Conservation (phyloP, 2,888 invertebrate genomes). For the Drosophila parthenogenetica region DNA sequence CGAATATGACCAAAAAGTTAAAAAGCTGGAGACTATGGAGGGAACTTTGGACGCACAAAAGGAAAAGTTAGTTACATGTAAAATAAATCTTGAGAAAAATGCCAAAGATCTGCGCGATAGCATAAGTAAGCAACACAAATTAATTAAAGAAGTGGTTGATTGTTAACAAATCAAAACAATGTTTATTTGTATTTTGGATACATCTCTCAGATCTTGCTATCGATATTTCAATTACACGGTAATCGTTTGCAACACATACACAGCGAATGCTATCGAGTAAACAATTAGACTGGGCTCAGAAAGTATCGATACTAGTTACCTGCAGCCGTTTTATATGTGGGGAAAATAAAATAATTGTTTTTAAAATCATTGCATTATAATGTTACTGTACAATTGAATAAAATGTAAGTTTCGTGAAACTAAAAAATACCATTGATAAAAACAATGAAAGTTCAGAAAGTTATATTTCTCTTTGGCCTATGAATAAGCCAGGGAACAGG, state of each 20-base stretch:
- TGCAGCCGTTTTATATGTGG: slow-evolving; percentile 66
- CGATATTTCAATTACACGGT: slow-evolving; percentile 27
- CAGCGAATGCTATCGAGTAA: slow-evolving; percentile 44
- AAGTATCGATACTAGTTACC: slow-evolving; percentile 58
- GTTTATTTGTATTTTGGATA: neutral
- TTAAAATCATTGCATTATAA: slow-evolving; percentile 55
- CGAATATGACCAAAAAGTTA: slow-evolving; percentile 80
- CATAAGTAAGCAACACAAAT: slow-evolving; percentile 65
- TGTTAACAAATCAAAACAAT: slow-evolving; percentile 24
- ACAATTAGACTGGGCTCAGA: slow-evolving; percentile 45
- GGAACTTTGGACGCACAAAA: slow-evolving; percentile 72
- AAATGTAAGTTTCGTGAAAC: slow-evolving; percentile 47
- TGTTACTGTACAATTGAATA: slow-evolving; percentile 55
- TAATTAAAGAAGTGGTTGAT: slow-evolving; percentile 57
- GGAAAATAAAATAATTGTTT: slow-evolving; percentile 61
- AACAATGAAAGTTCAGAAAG: slow-evolving; percentile 6
- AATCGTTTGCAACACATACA: slow-evolving; percentile 25
- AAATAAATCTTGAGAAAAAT: slow-evolving; percentile 75
- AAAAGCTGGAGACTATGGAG: slow-evolving; percentile 74
- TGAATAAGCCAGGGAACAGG: slow-evolving; percentile 75
- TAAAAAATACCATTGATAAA: neutral
- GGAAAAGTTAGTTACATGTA: slow-evolving; percentile 71
- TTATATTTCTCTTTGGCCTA: slow-evolving; percentile 23
- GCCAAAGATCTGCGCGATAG: slow-evolving; percentile 74
- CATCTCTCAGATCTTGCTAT: slow-evolving; percentile 23